phyloP scores from a whole-genome alignment of 2,888 invertebrate species.

The Blastobasis lacticolella region DNA sequence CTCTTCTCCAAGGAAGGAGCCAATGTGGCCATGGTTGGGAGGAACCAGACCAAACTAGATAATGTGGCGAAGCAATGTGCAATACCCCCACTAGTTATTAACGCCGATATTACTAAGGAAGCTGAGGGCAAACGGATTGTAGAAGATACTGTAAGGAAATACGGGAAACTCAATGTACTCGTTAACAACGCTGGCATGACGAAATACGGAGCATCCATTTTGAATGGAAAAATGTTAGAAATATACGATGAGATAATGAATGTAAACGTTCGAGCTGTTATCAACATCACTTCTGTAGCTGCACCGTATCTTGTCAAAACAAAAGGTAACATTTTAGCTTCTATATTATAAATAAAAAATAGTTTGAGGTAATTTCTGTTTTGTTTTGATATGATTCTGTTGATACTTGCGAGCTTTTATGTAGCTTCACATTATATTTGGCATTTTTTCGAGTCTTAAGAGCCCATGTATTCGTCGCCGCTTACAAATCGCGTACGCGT shows the following conservation, averaged over 20 bases:
- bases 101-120: conserved; percentile 27
- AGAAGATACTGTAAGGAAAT: conserved; percentile 20
- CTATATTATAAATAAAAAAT: no score
- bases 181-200: conserved; percentile 27
- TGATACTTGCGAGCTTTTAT: no score
- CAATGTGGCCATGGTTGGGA: conserved; percentile 29
- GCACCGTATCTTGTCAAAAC: conserved; percentile 18
- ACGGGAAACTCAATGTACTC: conserved; percentile 24
- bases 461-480: no score
- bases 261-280: conserved; percentile 19
- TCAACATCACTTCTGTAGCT: conserved; percentile 17
- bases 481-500: no score
- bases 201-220: conserved; percentile 7
- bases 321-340: conserved; percentile 12
- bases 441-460: no score
- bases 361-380: no score
- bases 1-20: conserved; percentile 36
- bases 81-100: conserved; percentile 20
- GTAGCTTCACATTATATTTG: no score
- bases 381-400: no score
- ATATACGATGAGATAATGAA: conserved; percentile 20
- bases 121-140: conserved; percentile 21
- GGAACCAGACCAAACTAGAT: conserved; percentile 32
- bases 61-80: conserved; percentile 22
- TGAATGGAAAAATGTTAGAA: conserved; percentile 16